Base-by-base conservation (phyloP, 2,113 vertebrate species). In the Prietella phreatophila region DNA sequence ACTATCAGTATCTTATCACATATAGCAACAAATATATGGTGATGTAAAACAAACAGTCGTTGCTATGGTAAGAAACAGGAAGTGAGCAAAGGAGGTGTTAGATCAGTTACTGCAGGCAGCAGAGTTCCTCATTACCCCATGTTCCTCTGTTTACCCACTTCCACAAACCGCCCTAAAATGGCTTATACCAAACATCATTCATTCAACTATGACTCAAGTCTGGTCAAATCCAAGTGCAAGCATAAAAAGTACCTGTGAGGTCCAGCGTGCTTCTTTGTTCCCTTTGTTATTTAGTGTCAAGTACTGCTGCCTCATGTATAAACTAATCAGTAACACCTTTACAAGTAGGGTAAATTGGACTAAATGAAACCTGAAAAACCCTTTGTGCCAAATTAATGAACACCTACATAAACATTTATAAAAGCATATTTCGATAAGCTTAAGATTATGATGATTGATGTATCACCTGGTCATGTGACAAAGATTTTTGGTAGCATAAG, bases 61-160 rank as follows among this genome's bases (percentile, higher is more conserved):
- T 50, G 25, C 89, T 39, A 91, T 92, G 76, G 87, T 83, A 61
- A 56, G 6, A 61, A 80, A 80, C 14, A 92, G 93, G 93, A 94
- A 94, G 87, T 87, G 4, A 88, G 60, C 47, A 71, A 15, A 42
- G 42, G 58, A 36, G 76, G 76, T 86, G 84, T 83, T 56, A 20
- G 36, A 79, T 63, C 69, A 33, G 67, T 56, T 55, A 61, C 5
- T 65, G 42, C 36, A 78, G 14, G 87, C 42, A 84, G 82, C n/a
- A 73, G 39, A 5, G 42, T 84, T 84, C 76, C 67, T 88, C 71
- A 84, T 78, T 83, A 53, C 56, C 63, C 27, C 14, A 30, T 55
- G 33, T 22, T 73, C 30, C 15, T 61, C 39, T 82, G 47, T 13
- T 87, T 53, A 19, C 42, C 15, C 17, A 50, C 3, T 55, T 55